phyloP scores from a whole-genome alignment of 2,888 invertebrate genomes.

The Clusia tigrina region DNA sequence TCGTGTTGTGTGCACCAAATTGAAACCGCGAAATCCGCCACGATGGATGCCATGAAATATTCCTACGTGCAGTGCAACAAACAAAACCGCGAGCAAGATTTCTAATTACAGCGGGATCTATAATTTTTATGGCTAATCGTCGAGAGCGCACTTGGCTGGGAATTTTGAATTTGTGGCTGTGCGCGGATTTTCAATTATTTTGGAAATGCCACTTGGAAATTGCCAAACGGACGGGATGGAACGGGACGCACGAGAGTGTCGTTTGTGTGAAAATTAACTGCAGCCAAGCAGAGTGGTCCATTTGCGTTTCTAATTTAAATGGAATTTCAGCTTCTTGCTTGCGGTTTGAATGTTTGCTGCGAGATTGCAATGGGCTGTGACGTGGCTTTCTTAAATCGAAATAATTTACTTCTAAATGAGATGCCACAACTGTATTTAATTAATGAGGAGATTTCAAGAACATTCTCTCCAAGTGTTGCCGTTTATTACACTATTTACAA shows the following conservation, averaged over 20 bases:
- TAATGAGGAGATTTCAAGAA: too few relatives aligned
- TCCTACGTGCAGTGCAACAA: constrained; percentile 33
- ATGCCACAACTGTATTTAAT: too few relatives aligned
- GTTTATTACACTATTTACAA: too few relatives aligned
- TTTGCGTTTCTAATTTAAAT: background rate
- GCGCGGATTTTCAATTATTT: constrained; percentile 22
- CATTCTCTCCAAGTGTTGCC: too few relatives aligned
- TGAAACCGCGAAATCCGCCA: constrained; percentile 15
- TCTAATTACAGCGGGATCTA: constrained; percentile 61
- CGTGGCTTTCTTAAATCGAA: background rate
- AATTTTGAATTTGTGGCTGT: constrained; percentile 26
- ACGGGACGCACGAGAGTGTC: constrained; percentile 6
- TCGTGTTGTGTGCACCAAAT: constrained; percentile 27
- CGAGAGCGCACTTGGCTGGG: constrained; percentile 8
- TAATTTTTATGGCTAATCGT: constrained; percentile 60
- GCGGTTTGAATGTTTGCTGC: background rate
- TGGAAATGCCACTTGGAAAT: constrained; percentile 9
- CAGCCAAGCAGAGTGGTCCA: background rate
- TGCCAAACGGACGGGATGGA: too few relatives aligned
- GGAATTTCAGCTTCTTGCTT: background rate
- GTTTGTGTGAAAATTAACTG: constrained; percentile 3
- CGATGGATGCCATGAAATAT: constrained; percentile 27
- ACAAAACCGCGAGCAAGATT: constrained; percentile 44
- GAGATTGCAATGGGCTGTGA: background rate
- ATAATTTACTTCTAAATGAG: background rate